Evolutionary conservation across 2,113 vertebrate species (phyloP).

Genomic region (Catharus minimus): DNA sequence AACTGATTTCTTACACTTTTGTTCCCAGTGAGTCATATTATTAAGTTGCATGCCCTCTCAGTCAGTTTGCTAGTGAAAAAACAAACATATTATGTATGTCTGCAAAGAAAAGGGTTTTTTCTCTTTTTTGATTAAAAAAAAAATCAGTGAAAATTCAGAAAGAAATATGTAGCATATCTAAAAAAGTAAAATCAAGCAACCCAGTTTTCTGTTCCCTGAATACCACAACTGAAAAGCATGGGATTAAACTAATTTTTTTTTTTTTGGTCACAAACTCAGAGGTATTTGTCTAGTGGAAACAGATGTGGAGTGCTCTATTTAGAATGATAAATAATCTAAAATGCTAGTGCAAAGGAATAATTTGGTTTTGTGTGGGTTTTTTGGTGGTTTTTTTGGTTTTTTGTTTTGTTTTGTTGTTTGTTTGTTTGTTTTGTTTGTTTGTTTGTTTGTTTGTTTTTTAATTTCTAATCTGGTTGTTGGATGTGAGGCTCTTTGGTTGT

Average conservation of each 20-base stretch:
- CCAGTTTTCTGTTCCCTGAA: neutral
- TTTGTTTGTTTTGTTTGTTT: neutral
- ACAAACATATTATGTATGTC: neutral
- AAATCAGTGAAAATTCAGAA: neutral
- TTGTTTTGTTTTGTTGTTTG: neutral
- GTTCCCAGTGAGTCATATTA: constrained; percentile 5
- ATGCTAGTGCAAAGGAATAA: neutral
- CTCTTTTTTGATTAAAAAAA: neutral
- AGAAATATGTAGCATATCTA: neutral
- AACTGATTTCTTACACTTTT: neutral
- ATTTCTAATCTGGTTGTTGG: neutral
- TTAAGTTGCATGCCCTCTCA: neutral
- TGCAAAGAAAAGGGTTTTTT: neutral
- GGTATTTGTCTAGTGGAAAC: neutral
- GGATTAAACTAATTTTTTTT: neutral
- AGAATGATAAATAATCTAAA: neutral
- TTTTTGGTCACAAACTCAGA: neutral
- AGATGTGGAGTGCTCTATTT: neutral
- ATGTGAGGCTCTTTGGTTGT: neutral
- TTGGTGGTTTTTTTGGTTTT: neutral
- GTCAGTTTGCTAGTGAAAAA: neutral
- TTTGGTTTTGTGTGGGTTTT: neutral
- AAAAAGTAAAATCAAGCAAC: neutral
- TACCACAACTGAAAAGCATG: neutral
- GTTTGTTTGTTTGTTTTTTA: neutral